These are phyloP conservation scores for Dicrurus megarhynchus DNA, from an alignment of 2,113 vertebrate genomes.

Conservation along the genomic window DNA sequence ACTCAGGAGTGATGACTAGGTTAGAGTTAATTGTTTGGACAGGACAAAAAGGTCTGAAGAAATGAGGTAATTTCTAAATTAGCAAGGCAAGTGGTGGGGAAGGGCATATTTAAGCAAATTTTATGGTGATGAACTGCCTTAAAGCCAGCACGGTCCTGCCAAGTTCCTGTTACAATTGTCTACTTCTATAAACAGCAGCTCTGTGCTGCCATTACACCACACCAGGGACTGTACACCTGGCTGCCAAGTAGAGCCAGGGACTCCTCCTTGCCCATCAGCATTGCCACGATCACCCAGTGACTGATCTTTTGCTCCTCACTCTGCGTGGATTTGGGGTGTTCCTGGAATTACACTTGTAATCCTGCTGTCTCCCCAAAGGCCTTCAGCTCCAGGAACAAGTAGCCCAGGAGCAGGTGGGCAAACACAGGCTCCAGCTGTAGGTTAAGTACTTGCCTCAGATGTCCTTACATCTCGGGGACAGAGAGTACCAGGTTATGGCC, in stretches of 20 bases:
- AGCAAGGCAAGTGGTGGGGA: not conserved
- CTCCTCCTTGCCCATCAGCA: not conserved
- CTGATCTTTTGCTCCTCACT: not conserved
- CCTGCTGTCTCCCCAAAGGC: not conserved
- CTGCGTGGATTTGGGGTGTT: rapidly evolving
- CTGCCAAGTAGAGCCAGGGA: not conserved
- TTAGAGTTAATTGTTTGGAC: not conserved
- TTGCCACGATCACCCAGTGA: not conserved
- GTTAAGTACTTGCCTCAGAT: not conserved
- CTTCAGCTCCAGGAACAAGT: not conserved
- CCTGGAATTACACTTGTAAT: not conserved
- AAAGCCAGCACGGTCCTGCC: not conserved
- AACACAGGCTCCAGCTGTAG: not conserved
- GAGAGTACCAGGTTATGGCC: not conserved
- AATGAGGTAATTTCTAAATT: not conserved
- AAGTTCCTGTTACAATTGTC: not conserved
- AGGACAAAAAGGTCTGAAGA: not conserved
- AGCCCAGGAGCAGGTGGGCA: not conserved
- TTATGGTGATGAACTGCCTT: not conserved
- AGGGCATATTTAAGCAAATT: not conserved
- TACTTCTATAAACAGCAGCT: not conserved
- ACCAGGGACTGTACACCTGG: not conserved
- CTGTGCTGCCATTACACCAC: not conserved
- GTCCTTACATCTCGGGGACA: not conserved
- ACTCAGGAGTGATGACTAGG: not conserved